Percentiles rank a stretch among this genome's conserved stretches.
phyloP scores from a whole-genome alignment of 2,888 invertebrate species.

The Watsonalla binaria region DNA sequence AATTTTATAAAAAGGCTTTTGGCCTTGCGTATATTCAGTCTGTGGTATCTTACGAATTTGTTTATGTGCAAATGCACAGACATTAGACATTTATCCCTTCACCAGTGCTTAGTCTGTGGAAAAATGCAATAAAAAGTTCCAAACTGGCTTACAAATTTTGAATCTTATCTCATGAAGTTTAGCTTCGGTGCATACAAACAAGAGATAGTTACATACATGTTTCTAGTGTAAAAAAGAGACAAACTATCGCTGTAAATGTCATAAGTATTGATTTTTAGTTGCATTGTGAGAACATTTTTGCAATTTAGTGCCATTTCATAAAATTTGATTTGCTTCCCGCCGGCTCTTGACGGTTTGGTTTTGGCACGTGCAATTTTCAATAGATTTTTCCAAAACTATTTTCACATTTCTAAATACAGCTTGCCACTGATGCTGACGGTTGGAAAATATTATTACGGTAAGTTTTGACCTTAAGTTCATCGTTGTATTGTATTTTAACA shows the following conservation, averaged over 20 bases:
- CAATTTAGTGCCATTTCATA: slow-evolving; percentile 45
- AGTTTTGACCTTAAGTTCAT: slow-evolving; percentile 44
- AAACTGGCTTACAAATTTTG: no score
- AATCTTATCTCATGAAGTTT: not conserved
- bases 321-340: slow-evolving; percentile 72
- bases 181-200: not conserved
- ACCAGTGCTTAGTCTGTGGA: no score
- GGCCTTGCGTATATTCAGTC: no score
- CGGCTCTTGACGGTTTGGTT: slow-evolving; percentile 72
- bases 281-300: slow-evolving; percentile 33
- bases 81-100: no score
- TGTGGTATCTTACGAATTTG: no score
- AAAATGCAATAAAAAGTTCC: no score
- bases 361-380: slow-evolving; percentile 74
- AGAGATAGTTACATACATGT: not conserved
- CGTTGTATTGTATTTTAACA: slow-evolving; percentile 35
- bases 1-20: no score
- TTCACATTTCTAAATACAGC: slow-evolving; percentile 39
- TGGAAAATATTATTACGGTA: slow-evolving; percentile 58
- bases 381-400: slow-evolving; percentile 46
- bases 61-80: no score
- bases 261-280: not conserved
- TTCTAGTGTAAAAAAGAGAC: not conserved
- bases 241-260: no score
- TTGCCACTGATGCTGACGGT: slow-evolving; percentile 67